These are phyloP conservation scores for Esox lucius DNA, from an alignment of 2,797 vertebrate species.

Conservation along the genomic window DNA sequence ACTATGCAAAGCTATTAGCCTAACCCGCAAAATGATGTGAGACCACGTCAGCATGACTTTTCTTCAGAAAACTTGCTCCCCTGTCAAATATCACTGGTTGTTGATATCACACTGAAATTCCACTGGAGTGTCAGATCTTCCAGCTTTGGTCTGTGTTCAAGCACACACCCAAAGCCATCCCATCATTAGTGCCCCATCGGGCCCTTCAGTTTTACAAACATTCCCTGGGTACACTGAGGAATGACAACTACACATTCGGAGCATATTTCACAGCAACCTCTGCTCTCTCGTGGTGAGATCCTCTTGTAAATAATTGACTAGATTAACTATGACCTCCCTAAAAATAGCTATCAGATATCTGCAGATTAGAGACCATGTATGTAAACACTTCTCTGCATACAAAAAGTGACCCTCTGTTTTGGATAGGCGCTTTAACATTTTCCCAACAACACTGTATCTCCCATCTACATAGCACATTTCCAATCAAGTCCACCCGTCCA, in stretches of 20 bases:
- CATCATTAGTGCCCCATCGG: background rate
- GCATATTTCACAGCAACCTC: slow-evolving; percentile 31
- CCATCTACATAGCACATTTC: no score
- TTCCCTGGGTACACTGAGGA: slow-evolving; percentile 8
- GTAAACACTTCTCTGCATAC: no score
- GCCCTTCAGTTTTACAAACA: background rate
- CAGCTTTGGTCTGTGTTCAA: background rate
- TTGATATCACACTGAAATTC: background rate
- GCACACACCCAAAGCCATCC: background rate
- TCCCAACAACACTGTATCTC: no score
- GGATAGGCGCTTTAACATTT: no score
- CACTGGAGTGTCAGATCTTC: background rate
- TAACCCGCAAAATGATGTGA: background rate
- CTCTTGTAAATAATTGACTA: background rate
- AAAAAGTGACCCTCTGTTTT: no score
- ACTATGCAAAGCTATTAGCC: background rate
- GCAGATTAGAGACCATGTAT: no score
- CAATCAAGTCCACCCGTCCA: no score
- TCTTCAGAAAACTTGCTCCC: background rate
- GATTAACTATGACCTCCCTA: no score
- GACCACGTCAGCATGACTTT: background rate
- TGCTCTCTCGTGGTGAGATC: background rate
- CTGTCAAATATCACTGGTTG: background rate
- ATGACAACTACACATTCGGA: slow-evolving; percentile 26
- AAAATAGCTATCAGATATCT: no score